Base-by-base conservation (phyloP, 2,888 invertebrate species). In the Chironomus tentans region DNA sequence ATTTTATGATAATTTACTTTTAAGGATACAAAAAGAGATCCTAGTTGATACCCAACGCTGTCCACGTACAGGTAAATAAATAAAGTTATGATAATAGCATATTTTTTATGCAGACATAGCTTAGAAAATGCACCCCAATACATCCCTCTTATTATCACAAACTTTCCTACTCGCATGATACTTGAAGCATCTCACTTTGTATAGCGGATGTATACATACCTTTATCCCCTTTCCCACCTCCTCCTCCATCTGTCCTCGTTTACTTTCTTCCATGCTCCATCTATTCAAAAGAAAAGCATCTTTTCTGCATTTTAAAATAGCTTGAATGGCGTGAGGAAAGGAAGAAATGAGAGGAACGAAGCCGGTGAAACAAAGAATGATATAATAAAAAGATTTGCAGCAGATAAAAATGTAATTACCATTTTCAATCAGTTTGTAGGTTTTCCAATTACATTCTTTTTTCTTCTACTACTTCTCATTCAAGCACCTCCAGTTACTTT, bases 371-470 rank as follows among this genome's bases (percentile, higher is more conserved):
- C 22, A 65, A 65, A 24, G 22, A 22, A 65, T 12, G 24, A 65
- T 18, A 65, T 65, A 65, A 65, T 22, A 65, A 65, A 65, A 65
- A 65, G 65, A 65, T 65, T 65, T 65, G 65, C 65, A 65, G 65
- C 21, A 65, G 65, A 65, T 65, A 65, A 65, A 65, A 65, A 65
- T 21, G 65, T 65, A 65, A 65, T 65, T 65, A 65, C 65, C 65
- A 65, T 65, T 65, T 65, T 65, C 65, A 65, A 65, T 65, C 65
- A 65, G 65, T 65, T 65, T 21, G 65, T 65, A 65, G 65, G 65
- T 65, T 65, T 65, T 24, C 65, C 65, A 65, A 65, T 65, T 65
- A 65, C 22, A 21, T 65, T 65, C 21, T 13, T 24, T 12, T 3
- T 24, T 22, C 12, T 24, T 21, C n/a, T n/a, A n/a, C n/a, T n/a